Evolutionary conservation across 92 coral and sea anemone species (phyloP).

Genomic region (Phenganax subtilis): DNA sequence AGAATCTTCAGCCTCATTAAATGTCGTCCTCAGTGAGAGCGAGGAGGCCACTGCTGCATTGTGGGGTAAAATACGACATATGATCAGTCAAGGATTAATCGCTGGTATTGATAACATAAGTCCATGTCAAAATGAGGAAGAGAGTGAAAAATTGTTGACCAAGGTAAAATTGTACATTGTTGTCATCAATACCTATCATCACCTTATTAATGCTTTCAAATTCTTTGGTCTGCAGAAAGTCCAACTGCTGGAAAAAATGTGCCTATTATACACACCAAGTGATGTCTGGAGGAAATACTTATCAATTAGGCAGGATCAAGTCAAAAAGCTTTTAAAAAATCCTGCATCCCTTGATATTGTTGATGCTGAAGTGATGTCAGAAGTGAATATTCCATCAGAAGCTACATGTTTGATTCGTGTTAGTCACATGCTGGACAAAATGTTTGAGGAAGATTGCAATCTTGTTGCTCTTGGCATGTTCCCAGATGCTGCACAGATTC

Average conservation of each 20-base stretch:
- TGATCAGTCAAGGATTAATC: conserved; percentile 10
- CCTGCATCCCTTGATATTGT: conserved; percentile 2
- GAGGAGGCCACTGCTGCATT: conserved; percentile 26
- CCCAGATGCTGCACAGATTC: conserved; percentile 19
- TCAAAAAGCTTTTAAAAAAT: conserved; percentile 13
- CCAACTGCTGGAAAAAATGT: conserved; percentile 13
- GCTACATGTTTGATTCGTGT: conserved; percentile 25
- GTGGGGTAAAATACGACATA: conserved; percentile 23
- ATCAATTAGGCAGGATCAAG: not conserved
- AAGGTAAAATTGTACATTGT: not conserved
- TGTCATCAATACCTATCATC: not conserved
- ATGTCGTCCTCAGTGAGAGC: conserved; percentile 10
- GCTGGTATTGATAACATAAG: not conserved
- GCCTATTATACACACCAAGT: not conserved
- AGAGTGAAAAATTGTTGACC: not conserved
- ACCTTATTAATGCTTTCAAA: too few relatives aligned
- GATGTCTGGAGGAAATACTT: conserved; percentile 32
- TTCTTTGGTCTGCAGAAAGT: not conserved
- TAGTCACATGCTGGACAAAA: conserved; percentile 9
- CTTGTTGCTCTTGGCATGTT: conserved; percentile 28
- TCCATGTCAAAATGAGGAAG: not conserved
- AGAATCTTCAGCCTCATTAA: conserved; percentile 16
- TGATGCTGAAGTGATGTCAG: not conserved
- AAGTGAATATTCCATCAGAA: conserved; percentile 11
- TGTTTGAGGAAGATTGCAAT: conserved; percentile 27